These are phyloP conservation scores for Cryptomyrus ogoouensis DNA, from an alignment of 2,113 vertebrate genomes.

Conservation along the genomic window DNA sequence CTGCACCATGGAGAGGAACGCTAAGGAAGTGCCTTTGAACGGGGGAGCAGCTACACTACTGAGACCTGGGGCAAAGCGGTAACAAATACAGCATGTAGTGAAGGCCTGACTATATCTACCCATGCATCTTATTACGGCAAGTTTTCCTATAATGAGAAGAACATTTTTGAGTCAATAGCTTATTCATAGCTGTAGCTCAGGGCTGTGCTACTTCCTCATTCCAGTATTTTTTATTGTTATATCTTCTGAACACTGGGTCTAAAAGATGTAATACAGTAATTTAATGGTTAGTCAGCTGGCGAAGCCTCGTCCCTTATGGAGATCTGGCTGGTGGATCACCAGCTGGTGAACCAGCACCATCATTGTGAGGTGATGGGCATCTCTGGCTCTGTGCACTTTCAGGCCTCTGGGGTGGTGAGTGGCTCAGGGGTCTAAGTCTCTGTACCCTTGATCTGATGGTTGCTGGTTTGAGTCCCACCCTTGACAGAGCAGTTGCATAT, in stretches of 20 bases:
- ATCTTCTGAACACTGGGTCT: neutral
- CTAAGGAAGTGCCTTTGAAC: neutral
- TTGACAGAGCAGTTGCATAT: too few relatives aligned
- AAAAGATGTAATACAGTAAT: neutral
- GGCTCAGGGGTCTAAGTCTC: too few relatives aligned
- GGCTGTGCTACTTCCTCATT: neutral
- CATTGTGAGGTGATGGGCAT: neutral
- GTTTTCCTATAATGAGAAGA: slow-evolving; percentile 4
- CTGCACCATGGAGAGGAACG: neutral
- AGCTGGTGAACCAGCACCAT: neutral
- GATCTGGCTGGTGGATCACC: neutral
- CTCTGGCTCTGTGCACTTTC: neutral
- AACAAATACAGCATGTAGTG: neutral
- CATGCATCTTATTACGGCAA: neutral
- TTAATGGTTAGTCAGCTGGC: neutral
- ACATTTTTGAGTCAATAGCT: slow-evolving; percentile 12
- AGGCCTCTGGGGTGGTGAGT: neutral
- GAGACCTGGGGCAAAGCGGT: neutral
- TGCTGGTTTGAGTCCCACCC: too few relatives aligned
- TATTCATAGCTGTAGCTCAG: neutral
- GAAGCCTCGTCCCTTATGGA: neutral
- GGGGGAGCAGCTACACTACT: neutral
- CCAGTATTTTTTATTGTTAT: neutral
- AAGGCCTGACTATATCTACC: neutral
- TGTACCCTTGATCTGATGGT: too few relatives aligned